Conservation (phyloP, 1,140 invertebrate genomes). For the Sipha flava region DNA sequence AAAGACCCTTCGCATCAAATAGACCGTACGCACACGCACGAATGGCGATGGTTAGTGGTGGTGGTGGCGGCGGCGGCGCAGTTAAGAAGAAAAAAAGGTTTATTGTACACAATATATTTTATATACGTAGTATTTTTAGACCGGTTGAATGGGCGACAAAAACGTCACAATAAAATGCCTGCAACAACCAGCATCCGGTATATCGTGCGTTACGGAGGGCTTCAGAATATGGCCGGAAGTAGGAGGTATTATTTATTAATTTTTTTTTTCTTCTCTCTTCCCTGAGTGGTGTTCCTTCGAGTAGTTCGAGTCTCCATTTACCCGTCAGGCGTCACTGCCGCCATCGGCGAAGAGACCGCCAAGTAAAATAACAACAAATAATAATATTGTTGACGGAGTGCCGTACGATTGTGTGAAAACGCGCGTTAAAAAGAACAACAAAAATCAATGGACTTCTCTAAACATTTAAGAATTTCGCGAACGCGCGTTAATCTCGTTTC, state of each 20-base stretch:
- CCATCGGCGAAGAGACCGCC: background rate
- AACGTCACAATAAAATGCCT: slow-evolving; percentile 29
- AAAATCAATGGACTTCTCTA: background rate
- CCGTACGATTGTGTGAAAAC: background rate
- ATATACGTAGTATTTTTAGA: background rate
- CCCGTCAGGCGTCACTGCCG: background rate
- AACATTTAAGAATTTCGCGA: background rate
- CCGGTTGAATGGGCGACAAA: slow-evolving; percentile 28
- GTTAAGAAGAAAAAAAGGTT: slow-evolving; percentile 19
- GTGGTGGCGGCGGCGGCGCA: background rate
- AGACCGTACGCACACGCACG: slow-evolving; percentile 2
- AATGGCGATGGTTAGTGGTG: background rate
- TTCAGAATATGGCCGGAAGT: background rate
- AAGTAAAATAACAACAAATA: background rate
- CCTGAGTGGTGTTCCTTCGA: background rate
- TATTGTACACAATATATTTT: background rate
- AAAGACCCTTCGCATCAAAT: slow-evolving; percentile 24
- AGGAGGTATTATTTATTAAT: slow-evolving; percentile 22
- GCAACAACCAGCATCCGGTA: slow-evolving; percentile 30
- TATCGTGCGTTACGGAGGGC: background rate
- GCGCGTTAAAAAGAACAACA: background rate
- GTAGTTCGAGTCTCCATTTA: background rate
- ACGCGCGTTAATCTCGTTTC: background rate
- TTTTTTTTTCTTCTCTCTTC: background rate
- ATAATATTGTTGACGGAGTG: background rate